Evolutionary conservation across 2,113 vertebrate species (phyloP), one percentile per base, ranked within the genome.

Genomic region (Pseudorectes ferrugineus): DNA sequence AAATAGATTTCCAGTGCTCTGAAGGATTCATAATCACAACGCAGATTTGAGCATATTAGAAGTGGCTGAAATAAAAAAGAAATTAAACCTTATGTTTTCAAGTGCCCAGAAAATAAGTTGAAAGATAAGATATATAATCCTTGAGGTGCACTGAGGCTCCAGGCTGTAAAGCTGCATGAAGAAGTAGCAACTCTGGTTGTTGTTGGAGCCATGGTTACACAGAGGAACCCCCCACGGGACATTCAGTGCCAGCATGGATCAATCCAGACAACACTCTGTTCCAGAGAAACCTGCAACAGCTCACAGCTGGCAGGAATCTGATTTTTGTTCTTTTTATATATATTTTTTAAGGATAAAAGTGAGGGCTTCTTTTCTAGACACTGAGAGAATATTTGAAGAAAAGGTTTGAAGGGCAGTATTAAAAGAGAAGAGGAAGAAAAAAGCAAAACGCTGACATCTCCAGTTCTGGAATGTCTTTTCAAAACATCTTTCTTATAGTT

Each of bases 1-100:
- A 97, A 94, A 96, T 42, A 94, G 76, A 96, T 88, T 95, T 85
- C 94, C 93, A 96, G 87, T 96, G 57, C 79, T 85, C 94, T 75
- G 42, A 89, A 96, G 86, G 46, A 55, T 78, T 92, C 88, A 79
- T 88, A 94, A 91, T 49, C 29, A 58, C 89, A 96, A 92, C 7
- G 24, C 20, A 63, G 57, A 45, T 68, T 85, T 91, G 63, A 65
- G 61, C 21, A 71, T 49, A 33, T 72, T 77, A 88, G 57, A 77
- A 96, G 78, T 46, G 33, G 7, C 45, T 70, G 57, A 96, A 94
- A 87, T 36, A 88, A 36, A 85, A 87, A 92, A 86, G 40, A 95
- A 96, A 96, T 78, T 29, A 55, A 73, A 88, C 36, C 15, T 70
- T 67, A 59, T 6, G 5, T 77, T 94, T 92, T 75, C 82, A 92